Evolutionary conservation across 2,113 vertebrate species (phyloP).

Genomic region (Cettia cetti): DNA sequence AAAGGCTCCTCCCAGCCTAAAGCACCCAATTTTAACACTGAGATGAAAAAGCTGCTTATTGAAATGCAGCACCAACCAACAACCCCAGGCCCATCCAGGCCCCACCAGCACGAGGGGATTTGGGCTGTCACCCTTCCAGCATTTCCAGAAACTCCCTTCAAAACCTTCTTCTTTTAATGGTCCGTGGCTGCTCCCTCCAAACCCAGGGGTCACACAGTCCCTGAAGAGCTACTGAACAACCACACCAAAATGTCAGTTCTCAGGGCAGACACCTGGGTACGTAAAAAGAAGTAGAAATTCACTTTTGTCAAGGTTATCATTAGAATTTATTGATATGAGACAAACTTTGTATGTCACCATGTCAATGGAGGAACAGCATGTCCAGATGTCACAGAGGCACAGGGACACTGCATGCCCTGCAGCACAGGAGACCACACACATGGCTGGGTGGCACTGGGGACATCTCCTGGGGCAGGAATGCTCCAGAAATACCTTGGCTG

Average conservation of each 20-base stretch:
- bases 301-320: constrained; percentile 34
- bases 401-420: background rate
- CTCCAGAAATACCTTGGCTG: background rate
- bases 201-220: background rate
- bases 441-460: background rate
- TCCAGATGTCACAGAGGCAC: background rate
- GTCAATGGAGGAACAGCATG: constrained; percentile 4
- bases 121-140: background rate
- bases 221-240: background rate
- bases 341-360: constrained; percentile 33
- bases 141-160: background rate
- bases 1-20: background rate
- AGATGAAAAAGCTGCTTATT: background rate
- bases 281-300: background rate
- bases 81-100: background rate
- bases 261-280: background rate
- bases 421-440: background rate
- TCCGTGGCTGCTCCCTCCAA: background rate
- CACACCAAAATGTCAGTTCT: background rate
- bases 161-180: background rate
- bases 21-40: background rate
- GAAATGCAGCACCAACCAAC: background rate
- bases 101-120: background rate
- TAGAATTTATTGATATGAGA: constrained; percentile 65
- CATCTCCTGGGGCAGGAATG: background rate